Evolutionary conservation across 2,888 invertebrate genomes (phyloP).

Genomic region (Eupithecia subfuscata): DNA sequence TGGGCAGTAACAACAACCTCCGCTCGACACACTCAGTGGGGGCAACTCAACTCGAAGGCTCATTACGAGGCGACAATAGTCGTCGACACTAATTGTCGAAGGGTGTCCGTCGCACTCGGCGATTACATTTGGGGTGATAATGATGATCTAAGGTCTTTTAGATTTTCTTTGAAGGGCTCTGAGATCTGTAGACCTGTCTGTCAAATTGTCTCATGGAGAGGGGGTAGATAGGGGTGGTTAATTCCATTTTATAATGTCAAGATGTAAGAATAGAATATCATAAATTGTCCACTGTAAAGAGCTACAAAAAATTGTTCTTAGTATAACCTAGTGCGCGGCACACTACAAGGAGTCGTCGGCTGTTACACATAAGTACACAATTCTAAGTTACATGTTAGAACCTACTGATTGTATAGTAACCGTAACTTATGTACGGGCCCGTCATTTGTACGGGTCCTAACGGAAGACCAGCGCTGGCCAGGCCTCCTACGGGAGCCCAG

Average conservation of each 20-base stretch:
- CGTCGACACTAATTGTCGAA: slow-evolving; percentile 44
- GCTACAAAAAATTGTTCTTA: too few relatives aligned
- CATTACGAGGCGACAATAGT: slow-evolving; percentile 42
- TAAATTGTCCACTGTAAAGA: too few relatives aligned
- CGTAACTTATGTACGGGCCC: too few relatives aligned
- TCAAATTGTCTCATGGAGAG: background rate
- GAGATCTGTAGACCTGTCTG: background rate
- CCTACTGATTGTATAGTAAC: background rate
- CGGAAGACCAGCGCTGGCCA: too few relatives aligned
- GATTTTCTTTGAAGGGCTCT: slow-evolving; percentile 4
- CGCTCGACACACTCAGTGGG: slow-evolving; percentile 34
- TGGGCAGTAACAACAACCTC: background rate
- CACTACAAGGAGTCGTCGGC: too few relatives aligned
- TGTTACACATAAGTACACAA: too few relatives aligned
- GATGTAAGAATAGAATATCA: background rate
- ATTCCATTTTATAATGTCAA: background rate
- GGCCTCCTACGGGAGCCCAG: too few relatives aligned
- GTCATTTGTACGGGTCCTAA: too few relatives aligned
- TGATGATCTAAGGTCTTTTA: slow-evolving; percentile 2
- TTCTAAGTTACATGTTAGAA: background rate
- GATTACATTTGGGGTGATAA: slow-evolving; percentile 13
- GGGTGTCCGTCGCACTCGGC: slow-evolving; percentile 37
- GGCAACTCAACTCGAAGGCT: slow-evolving; percentile 34
- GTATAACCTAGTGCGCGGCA: too few relatives aligned
- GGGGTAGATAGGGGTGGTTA: background rate